A percentile compares a stretch with the other conserved stretches of the same genome.
Conservation (phyloP, 2,113 vertebrate species). For the Tinamus guttatus region DNA sequence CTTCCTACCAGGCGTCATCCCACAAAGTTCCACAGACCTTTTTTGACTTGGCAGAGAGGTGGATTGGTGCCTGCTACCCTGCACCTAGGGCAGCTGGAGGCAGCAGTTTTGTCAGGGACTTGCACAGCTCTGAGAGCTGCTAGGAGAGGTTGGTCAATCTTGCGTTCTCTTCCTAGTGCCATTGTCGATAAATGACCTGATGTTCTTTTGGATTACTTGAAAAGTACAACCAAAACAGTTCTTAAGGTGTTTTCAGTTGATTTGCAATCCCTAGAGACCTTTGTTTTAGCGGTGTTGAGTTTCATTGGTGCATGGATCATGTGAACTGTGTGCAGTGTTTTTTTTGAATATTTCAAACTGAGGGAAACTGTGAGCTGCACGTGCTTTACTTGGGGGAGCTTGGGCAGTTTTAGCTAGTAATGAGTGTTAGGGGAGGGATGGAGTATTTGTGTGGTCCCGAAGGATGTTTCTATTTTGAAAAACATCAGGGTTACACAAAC, state of each 20-base stretch:
- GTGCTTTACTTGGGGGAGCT: background rate
- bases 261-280: background rate
- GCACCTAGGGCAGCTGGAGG: background rate
- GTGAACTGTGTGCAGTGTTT: background rate
- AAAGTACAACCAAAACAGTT: background rate
- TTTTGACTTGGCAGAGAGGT: background rate
- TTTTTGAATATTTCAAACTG: background rate
- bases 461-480: background rate
- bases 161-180: background rate
- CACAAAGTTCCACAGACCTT: background rate
- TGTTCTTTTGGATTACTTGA: background rate
- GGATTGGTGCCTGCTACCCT: background rate
- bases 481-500: background rate
- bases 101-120: background rate
- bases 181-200: background rate
- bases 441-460: background rate
- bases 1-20: background rate
- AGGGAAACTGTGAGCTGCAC: background rate
- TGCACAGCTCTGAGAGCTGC: background rate
- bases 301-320: background rate
- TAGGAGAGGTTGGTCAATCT: background rate
- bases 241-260: background rate
- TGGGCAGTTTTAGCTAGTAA: background rate
- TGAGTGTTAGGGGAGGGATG: background rate
- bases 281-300: background rate